Base-by-base conservation (phyloP, 2,797 vertebrate genomes). In the Limnodromus scolopaceus region DNA sequence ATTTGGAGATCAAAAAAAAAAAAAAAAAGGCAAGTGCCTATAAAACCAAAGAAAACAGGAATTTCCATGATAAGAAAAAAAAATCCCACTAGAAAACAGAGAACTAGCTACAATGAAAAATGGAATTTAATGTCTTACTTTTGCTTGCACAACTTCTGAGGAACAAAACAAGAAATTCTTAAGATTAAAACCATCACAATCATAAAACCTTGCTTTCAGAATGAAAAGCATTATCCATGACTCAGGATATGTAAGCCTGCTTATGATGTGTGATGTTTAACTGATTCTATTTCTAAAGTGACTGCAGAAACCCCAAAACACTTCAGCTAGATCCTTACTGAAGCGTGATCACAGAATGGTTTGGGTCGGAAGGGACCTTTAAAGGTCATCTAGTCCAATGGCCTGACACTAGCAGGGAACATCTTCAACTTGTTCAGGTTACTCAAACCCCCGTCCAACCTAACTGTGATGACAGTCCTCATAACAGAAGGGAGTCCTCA, bases 211-310 rank as follows among this genome's bases (percentile, higher is more conserved):
- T 2, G 2, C 53, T 76, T 77, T 34, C 45, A 32, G 18, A 84
- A 78, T 0, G 1, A 60, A 65, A 85, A 70, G 1, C 8, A 46
- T 43, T 64, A 60, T 5, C 38, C 2, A 3, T 57, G 49, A 61
- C 57, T 39, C 7, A 48, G 0, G 1, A 43, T 6, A 39, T 0
- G 0, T 16, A 45, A 5, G 5, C 4, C 7, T 43, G 14, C 16
- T 64, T 20, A 43, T 23, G 14, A 79, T 4, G 6, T 22, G 4
- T 3, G 1, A 71, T 23, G 8, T 28, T 65, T 57, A 68, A 55
- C 14, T 28, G 30, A 51, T 3, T 46, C 20, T 25, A 13, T 38
- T 87, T 66, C 68, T 54, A 41, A 68, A 64, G 6, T 8, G 16
- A 12, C 39, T 38, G 7, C 48, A 38, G 51, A 28, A 79, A 23